Conservation (phyloP, 2,797 vertebrate species). For the Cyprinella venusta region DNA sequence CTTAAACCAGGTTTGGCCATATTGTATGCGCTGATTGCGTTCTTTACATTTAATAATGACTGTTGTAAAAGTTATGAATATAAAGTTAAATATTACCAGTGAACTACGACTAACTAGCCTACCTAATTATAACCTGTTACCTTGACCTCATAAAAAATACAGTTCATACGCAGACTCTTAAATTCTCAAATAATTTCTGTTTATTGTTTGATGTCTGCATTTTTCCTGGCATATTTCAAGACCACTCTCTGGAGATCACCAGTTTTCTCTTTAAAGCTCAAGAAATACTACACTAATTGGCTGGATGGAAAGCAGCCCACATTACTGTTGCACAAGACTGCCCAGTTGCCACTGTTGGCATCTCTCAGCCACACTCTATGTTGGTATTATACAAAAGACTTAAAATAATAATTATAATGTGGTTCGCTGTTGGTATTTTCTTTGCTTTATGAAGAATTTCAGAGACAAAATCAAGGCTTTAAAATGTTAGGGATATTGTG, state of each 20-base stretch:
- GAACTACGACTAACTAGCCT: background rate
- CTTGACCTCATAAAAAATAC: constrained; percentile 75
- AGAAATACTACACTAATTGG: constrained; percentile 78
- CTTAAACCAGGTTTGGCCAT: background rate
- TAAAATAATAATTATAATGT: background rate
- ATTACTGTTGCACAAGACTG: constrained; percentile 69
- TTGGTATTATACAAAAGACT: background rate
- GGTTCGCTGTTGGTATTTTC: background rate
- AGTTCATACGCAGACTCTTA: constrained; percentile 73
- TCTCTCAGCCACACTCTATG: constrained; percentile 58
- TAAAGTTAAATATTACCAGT: constrained; percentile 5
- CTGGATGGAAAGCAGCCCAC: constrained; percentile 71
- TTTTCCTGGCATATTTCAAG: constrained; percentile 78
- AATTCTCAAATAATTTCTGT: constrained; percentile 71
- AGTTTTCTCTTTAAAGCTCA: constrained; percentile 77
- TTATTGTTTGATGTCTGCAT: constrained; percentile 75
- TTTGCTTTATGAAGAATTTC: background rate
- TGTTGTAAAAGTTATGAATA: background rate
- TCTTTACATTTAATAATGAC: background rate
- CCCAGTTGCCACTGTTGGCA: constrained; percentile 61
- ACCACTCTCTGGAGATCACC: constrained; percentile 73
- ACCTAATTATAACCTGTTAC: constrained; percentile 53
- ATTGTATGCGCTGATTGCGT: background rate
- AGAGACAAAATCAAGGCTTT: background rate
- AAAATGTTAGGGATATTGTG: background rate